Percentiles rank a stretch among this genome's conserved stretches.
Evolutionary conservation across 2,113 vertebrate species (phyloP).

Genomic region (Lanius collurio): DNA sequence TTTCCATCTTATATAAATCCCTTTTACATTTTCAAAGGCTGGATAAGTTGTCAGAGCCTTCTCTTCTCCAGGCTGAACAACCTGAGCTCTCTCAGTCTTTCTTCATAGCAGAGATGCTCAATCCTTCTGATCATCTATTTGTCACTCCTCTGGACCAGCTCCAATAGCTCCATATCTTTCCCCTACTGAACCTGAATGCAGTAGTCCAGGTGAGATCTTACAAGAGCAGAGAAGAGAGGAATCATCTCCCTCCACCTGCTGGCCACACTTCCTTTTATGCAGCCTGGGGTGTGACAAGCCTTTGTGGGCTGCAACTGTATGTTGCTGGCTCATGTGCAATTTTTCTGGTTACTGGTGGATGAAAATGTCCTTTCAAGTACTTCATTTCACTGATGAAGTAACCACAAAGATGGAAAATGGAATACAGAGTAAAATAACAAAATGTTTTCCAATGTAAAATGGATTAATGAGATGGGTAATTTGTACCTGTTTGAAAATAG

Average conservation of each 20-base stretch:
- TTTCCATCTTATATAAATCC: background rate
- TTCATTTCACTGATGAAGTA: background rate
- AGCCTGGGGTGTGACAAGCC: background rate
- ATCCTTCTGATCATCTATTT: background rate
- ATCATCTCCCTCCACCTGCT: fast-evolving
- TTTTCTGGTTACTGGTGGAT: background rate
- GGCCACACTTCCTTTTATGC: background rate
- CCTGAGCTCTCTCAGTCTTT: background rate
- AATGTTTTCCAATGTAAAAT: background rate
- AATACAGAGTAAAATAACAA: background rate
- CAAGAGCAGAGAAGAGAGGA: background rate
- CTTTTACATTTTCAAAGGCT: background rate
- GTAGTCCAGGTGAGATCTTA: background rate
- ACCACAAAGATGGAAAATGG: background rate
- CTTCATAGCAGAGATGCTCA: background rate
- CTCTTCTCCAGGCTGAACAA: background rate
- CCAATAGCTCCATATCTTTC: background rate
- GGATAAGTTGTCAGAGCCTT: background rate
- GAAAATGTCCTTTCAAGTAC: background rate
- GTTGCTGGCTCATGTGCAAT: background rate
- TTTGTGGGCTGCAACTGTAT: background rate
- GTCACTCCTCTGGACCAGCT: background rate
- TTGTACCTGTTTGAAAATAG: background rate
- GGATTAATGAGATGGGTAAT: background rate
- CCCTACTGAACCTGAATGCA: background rate